Conservation (phyloP, 2,888 invertebrate genomes). For the Torymus tubicola region DNA sequence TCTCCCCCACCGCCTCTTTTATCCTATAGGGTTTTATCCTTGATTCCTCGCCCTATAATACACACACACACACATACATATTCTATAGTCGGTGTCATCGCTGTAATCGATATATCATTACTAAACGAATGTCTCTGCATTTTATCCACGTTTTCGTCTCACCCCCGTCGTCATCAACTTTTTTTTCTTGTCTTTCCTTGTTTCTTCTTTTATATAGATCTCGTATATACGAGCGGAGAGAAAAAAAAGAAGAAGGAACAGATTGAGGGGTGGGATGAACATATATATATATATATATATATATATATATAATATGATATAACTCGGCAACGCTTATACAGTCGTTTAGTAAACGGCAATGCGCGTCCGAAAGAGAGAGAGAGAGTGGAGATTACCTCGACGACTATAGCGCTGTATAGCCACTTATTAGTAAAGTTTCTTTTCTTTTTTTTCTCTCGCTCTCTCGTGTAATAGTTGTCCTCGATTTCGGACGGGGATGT, state of each 20-base stretch:
- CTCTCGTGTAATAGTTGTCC: background rate
- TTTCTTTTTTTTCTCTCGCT: constrained; percentile 17
- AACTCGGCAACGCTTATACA: constrained; percentile 46
- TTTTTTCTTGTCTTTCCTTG: background rate
- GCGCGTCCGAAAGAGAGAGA: background rate
- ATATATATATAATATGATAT: too few relatives aligned
- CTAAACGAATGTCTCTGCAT: constrained; percentile 64
- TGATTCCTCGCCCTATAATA: too few relatives aligned
- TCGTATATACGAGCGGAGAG: constrained; percentile 1
- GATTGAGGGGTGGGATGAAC: constrained; percentile 46
- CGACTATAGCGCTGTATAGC: too few relatives aligned
- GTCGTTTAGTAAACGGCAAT: constrained; percentile 55
- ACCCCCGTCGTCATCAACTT: background rate
- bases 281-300: too few relatives aligned
- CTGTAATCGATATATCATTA: constrained; percentile 72
- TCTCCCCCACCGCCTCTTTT: constrained; percentile 7
- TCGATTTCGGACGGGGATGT: background rate
- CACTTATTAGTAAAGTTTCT: constrained; percentile 52
- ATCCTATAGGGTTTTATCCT: background rate
- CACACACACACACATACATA: background rate
- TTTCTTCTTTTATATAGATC: constrained; percentile 26
- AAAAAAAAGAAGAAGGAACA: constrained; percentile 5
- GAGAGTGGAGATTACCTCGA: constrained; percentile 14
- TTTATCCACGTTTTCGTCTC: constrained; percentile 61
- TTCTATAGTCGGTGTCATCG: too few relatives aligned